Percentiles rank a stretch among this genome's conserved stretches.
Conservation (phyloP, 2,113 vertebrate genomes). For the Microcebus jonahi region DNA sequence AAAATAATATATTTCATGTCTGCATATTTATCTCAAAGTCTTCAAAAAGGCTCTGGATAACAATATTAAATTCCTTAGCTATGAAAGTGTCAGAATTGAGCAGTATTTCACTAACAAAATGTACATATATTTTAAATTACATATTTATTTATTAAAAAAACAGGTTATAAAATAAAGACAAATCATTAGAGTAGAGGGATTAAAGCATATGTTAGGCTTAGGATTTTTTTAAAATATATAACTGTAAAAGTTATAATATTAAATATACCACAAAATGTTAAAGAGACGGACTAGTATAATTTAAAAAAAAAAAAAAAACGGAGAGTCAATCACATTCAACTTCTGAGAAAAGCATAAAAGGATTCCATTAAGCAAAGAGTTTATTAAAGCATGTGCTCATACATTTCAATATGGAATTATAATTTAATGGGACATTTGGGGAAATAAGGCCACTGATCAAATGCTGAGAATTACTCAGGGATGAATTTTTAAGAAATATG, state of each 20-base stretch:
- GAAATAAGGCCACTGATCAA: constrained; percentile 52
- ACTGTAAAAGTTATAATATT: background rate
- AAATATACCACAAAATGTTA: constrained; percentile 35
- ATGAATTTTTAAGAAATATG: constrained; percentile 30
- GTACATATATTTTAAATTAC: background rate
- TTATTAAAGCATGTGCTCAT: constrained; percentile 22
- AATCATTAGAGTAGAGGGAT: background rate
- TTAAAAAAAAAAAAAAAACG: constrained; percentile 65
- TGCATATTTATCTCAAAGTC: constrained; percentile 34
- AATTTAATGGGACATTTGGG: background rate
- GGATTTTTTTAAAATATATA: background rate
- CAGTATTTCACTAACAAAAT: background rate
- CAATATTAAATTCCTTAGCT: constrained; percentile 22
- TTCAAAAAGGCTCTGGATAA: constrained; percentile 33
- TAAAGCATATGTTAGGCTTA: background rate
- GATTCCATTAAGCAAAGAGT: constrained; percentile 39
- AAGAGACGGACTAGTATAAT: background rate
- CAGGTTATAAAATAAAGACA: background rate
- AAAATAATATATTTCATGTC: background rate
- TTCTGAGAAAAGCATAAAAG: constrained; percentile 46
- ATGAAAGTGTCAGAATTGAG: background rate
- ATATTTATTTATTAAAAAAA: constrained; percentile 30
- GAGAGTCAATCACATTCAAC: constrained; percentile 42
- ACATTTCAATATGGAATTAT: constrained; percentile 52
- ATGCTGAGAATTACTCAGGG: constrained; percentile 33